Evolutionary conservation across 2,888 invertebrate species (phyloP).

Genomic region (Helobdella robusta): DNA sequence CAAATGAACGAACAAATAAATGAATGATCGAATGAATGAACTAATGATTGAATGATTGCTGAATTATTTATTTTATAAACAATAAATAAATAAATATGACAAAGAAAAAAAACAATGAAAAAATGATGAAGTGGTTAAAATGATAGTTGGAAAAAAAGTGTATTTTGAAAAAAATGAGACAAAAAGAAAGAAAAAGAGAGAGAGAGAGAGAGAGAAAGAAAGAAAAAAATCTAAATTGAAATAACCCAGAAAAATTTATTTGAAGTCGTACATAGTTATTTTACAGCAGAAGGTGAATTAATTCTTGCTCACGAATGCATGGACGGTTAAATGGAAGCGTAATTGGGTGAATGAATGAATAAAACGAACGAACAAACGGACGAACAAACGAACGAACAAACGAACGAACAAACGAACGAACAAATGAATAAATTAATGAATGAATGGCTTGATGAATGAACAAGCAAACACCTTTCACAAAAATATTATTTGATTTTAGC

Average conservation of each 20-base stretch:
- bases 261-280: no score
- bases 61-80: no score
- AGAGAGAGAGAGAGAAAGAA: neutral
- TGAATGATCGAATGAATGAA: neutral
- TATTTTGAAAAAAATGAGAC: neutral
- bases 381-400: constrained; percentile 1
- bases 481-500: neutral
- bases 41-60: neutral
- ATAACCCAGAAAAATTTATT: neutral
- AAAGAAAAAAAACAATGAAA: neutral
- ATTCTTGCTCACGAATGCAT: no score
- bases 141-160: neutral
- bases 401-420: constrained; percentile 1
- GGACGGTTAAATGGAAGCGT: neutral
- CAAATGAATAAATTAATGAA: neutral
- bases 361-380: no score
- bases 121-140: neutral
- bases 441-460: neutral
- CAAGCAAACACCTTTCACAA: neutral
- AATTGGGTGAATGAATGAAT: neutral
- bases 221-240: neutral
- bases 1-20: constrained; percentile 55
- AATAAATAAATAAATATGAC: neutral
- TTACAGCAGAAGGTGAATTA: no score
- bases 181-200: neutral